Evolutionary conservation across 2,888 invertebrate genomes (phyloP).

Genomic region (Ischnus inquisitorius): DNA sequence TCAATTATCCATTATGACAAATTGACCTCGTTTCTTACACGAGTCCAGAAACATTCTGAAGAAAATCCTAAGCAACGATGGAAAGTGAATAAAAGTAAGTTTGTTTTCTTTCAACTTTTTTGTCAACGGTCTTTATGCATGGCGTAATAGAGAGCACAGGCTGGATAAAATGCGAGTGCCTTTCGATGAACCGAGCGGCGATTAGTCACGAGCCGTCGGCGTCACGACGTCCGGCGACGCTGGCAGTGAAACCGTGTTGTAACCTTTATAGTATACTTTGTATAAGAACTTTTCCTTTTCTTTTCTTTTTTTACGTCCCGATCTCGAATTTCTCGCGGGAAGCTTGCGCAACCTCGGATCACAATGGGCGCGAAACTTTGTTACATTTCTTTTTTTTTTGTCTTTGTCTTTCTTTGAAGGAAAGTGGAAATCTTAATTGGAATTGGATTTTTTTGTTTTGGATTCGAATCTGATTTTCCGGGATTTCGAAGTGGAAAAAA

Average conservation of each 20-base stretch:
- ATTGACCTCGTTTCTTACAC: not conserved
- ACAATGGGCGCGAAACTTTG: too few species aligned
- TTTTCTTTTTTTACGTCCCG: not conserved
- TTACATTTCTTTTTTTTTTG: too few species aligned
- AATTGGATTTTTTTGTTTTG: too few species aligned
- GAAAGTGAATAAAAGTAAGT: not conserved
- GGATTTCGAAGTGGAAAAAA: too few species aligned
- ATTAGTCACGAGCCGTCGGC: constrained; percentile 42
- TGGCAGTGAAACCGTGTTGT: constrained; percentile 14
- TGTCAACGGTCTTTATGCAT: not conserved
- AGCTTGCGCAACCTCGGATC: too few species aligned
- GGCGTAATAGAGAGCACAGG: not conserved
- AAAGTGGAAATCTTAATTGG: too few species aligned
- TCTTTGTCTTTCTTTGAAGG: too few species aligned
- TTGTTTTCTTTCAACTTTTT: not conserved
- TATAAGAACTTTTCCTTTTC: not conserved
- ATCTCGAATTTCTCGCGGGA: too few species aligned
- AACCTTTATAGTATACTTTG: not conserved
- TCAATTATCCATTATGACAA: too few species aligned
- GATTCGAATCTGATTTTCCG: too few species aligned
- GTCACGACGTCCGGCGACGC: constrained; percentile 20
- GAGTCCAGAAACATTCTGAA: not conserved
- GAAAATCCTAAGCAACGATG: not conserved
- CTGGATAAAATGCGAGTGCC: not conserved
- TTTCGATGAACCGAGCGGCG: constrained; percentile 39